Conservation (phyloP, 2,888 invertebrate species). For the Drosophila silvestris region DNA sequence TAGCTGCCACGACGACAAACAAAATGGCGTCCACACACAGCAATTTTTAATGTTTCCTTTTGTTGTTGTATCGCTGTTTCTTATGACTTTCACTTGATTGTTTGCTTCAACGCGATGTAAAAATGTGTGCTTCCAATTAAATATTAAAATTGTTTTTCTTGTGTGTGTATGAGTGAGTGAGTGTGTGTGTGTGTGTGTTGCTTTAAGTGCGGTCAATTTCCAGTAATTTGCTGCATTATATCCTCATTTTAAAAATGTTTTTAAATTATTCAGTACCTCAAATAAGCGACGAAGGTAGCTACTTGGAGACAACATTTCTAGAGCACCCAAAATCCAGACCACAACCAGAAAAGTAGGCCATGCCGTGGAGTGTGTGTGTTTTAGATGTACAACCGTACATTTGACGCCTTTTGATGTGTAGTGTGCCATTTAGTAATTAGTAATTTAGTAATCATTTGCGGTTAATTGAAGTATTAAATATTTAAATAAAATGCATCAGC, state of each 20-base stretch:
- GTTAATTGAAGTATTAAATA: slow-evolving; percentile 75
- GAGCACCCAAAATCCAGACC: background rate
- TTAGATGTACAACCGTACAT: slow-evolving; percentile 45
- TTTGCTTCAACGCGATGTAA: slow-evolving; percentile 46
- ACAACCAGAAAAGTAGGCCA: slow-evolving; percentile 18
- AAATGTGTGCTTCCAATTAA: slow-evolving; percentile 62
- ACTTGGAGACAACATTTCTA: slow-evolving; percentile 62
- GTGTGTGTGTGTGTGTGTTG: slow-evolving; percentile 18
- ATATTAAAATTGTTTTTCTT: slow-evolving; percentile 74
- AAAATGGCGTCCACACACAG: slow-evolving; percentile 42
- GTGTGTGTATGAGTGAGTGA: background rate
- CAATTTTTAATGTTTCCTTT: slow-evolving; percentile 41
- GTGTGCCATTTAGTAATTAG: slow-evolving; percentile 44
- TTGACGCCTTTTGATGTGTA: slow-evolving; percentile 36
- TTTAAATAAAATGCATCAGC: slow-evolving; percentile 51
- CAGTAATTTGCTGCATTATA: slow-evolving; percentile 73
- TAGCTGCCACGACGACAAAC: slow-evolving; percentile 5
- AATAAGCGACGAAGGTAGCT: slow-evolving; percentile 25
- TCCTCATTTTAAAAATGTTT: slow-evolving; percentile 50
- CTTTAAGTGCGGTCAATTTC: slow-evolving; percentile 75
- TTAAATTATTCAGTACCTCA: slow-evolving; percentile 66
- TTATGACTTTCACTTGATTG: slow-evolving; percentile 24
- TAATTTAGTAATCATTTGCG: slow-evolving; percentile 46
- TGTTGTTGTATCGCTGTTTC: slow-evolving; percentile 30
- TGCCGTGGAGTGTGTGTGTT: slow-evolving; percentile 10